A percentile compares a stretch with the other conserved stretches of the same genome.
phyloP scores from a whole-genome alignment of 2,113 vertebrate genomes.

The Centrocercus urophasianus region DNA sequence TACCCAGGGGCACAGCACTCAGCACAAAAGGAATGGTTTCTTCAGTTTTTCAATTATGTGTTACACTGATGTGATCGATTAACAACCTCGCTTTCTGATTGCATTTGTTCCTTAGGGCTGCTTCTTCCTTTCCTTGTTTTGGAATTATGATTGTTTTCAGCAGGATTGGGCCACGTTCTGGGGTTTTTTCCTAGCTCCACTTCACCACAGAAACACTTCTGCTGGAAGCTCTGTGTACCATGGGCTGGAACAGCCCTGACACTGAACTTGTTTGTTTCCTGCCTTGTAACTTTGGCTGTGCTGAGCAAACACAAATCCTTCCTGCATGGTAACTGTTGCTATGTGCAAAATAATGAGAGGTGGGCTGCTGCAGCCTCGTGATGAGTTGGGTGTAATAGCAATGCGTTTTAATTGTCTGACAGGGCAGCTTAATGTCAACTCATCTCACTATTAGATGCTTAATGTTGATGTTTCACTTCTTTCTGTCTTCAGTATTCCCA shows the following conservation, averaged over 20 bases:
- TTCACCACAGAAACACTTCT: neutral
- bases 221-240: neutral
- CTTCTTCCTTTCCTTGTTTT: neutral
- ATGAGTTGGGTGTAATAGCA: constrained; percentile 25
- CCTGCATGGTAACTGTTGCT: constrained; percentile 74
- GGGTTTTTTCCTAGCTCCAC: neutral
- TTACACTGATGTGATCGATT: constrained; percentile 30
- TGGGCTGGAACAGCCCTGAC: neutral
- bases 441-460: neutral
- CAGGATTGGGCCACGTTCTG: neutral
- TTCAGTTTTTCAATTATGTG: constrained; percentile 14
- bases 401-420: constrained; percentile 45
- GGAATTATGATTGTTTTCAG: neutral
- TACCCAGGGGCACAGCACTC: constrained; percentile 11
- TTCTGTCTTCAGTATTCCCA: neutral
- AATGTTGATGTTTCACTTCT: neutral
- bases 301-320: neutral
- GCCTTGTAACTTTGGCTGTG: constrained; percentile 9
- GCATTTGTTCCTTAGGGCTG: constrained; percentile 10
- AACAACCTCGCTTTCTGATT: constrained; percentile 41
- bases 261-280: neutral
- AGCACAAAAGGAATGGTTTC: constrained; percentile 43
- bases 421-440: neutral
- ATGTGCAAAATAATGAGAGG: constrained; percentile 59
- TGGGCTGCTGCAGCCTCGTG: constrained; percentile 13